phyloP scores from a whole-genome alignment of 2,888 invertebrate genomes.

The Chloroclysta siterata region DNA sequence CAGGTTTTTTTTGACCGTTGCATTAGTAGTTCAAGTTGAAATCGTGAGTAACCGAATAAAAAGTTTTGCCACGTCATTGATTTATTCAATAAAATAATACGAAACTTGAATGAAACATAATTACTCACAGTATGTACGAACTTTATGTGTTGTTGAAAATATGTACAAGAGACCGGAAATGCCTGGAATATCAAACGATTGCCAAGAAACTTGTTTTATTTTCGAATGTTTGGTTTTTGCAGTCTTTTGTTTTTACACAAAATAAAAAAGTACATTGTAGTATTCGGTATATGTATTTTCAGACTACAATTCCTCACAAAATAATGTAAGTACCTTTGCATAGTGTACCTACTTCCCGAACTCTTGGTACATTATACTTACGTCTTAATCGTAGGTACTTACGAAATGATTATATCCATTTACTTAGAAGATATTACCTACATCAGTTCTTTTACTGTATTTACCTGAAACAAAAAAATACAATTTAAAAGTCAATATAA shows the following conservation, averaged over 20 bases:
- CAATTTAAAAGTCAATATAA: too few species aligned
- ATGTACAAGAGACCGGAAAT: conserved; percentile 26
- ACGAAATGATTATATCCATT: not conserved
- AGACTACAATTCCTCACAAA: not conserved
- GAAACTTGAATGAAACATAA: too few species aligned
- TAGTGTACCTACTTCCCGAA: too few species aligned
- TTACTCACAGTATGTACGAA: too few species aligned
- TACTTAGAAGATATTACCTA: not conserved
- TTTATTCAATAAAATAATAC: too few species aligned
- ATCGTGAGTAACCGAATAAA: not conserved
- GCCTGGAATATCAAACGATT: conserved; percentile 33
- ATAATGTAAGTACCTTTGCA: too few species aligned
- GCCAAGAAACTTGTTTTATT: conserved; percentile 24
- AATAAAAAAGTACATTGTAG: not conserved
- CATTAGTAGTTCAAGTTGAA: not conserved
- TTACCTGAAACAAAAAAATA: not conserved
- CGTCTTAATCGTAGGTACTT: not conserved
- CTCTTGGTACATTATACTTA: too few species aligned
- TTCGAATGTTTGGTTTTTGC: not conserved
- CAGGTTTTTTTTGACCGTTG: conserved; percentile 35
- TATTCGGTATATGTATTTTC: not conserved
- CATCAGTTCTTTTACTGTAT: not conserved
- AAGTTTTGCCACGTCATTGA: too few species aligned
- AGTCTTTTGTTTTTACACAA: not conserved
- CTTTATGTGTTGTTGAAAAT: not conserved